phyloP scores from a whole-genome alignment of 2,888 invertebrate genomes.

The Dilophus febrilis region DNA sequence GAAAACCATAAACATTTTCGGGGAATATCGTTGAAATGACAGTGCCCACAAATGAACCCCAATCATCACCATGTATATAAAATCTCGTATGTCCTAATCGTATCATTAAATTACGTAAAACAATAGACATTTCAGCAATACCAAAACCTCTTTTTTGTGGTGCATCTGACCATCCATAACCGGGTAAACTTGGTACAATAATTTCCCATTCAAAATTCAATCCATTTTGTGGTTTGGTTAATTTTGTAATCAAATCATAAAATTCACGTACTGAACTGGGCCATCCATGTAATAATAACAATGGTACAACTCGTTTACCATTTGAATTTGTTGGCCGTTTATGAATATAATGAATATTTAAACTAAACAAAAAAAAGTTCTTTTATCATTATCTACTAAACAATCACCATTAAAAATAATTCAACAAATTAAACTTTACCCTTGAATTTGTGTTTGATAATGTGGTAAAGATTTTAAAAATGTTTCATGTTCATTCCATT shows the following conservation, averaged over 20 bases:
- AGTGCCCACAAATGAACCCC: slow-evolving; percentile 51
- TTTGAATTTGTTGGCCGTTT: slow-evolving; percentile 35
- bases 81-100: slow-evolving; percentile 45
- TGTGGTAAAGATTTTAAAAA: slow-evolving; percentile 60
- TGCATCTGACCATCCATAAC: slow-evolving; percentile 30
- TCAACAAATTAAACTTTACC: no score
- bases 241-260: slow-evolving; percentile 51
- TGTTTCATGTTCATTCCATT: slow-evolving; percentile 46
- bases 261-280: slow-evolving; percentile 79
- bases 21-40: slow-evolving; percentile 48
- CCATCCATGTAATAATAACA: slow-evolving; percentile 66
- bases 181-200: slow-evolving; percentile 33
- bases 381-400: no score
- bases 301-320: slow-evolving; percentile 25
- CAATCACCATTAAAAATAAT: no score
- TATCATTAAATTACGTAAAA: slow-evolving; percentile 49
- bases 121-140: slow-evolving; percentile 34
- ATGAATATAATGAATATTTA: slow-evolving; percentile 49
- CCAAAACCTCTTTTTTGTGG: slow-evolving; percentile 40
- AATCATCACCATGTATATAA: slow-evolving; percentile 62
- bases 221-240: slow-evolving; percentile 33
- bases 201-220: slow-evolving; percentile 40
- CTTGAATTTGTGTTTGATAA: slow-evolving; percentile 57
- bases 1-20: slow-evolving; percentile 36
- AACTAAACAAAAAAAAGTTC: slow-evolving; percentile 11